phyloP scores from a whole-genome alignment of 2,113 vertebrate species.

The Clarias macrocephalus region DNA sequence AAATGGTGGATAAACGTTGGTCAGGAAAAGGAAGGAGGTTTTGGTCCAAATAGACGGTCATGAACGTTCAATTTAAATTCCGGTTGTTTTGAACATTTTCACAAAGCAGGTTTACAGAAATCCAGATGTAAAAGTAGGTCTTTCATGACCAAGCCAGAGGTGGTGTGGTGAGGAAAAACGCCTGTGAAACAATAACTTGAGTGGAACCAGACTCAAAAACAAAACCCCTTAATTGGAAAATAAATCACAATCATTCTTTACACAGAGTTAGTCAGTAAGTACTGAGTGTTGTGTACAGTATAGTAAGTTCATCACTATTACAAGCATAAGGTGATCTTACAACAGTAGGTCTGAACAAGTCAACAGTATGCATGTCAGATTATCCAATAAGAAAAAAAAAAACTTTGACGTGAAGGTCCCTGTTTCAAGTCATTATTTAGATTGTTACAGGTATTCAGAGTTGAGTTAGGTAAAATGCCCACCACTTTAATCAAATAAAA shows the following conservation, averaged over 20 bases:
- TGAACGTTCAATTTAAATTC: background rate
- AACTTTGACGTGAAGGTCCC: background rate
- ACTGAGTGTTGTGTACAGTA: background rate
- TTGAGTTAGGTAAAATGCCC: background rate
- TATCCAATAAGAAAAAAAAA: background rate
- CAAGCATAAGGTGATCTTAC: background rate
- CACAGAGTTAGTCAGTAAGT: background rate
- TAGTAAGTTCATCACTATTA: background rate
- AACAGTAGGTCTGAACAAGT: background rate
- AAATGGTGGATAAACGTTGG: conserved; percentile 31
- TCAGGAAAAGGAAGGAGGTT: conserved; percentile 22
- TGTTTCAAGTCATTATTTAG: background rate
- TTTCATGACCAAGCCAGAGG: conserved; percentile 2
- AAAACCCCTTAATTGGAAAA: background rate
- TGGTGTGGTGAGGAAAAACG: background rate
- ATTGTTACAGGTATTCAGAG: background rate
- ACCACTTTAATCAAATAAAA: background rate
- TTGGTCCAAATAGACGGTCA: conserved; percentile 7
- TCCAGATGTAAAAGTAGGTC: background rate
- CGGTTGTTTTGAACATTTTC: background rate
- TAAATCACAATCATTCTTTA: background rate
- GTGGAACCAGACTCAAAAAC: background rate
- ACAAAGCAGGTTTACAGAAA: background rate
- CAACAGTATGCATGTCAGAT: background rate
- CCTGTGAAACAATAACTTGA: background rate